Evolutionary conservation across 2,888 invertebrate species (phyloP).

Genomic region (Noctua fimbriata): DNA sequence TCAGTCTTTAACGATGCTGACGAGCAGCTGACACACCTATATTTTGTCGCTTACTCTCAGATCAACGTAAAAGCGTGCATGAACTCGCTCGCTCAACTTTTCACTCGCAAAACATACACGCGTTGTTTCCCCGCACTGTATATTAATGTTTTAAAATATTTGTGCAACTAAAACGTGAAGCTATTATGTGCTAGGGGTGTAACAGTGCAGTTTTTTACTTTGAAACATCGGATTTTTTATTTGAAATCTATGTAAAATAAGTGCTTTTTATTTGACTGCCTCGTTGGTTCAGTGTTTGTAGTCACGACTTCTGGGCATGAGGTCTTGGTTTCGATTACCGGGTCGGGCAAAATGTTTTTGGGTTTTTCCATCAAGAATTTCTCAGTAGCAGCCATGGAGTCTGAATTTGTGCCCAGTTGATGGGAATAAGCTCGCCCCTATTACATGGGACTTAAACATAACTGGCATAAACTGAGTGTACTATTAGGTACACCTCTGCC

Average conservation of each 20-base stretch:
- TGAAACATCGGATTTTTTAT: not conserved
- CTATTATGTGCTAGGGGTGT: constrained; percentile 24
- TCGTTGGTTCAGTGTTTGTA: not conserved
- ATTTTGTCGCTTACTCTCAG: constrained; percentile 43
- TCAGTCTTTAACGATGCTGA: constrained; percentile 39
- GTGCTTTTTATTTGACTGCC: not conserved
- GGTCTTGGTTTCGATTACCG: no score
- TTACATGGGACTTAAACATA: no score
- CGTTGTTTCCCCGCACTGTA: constrained; percentile 36
- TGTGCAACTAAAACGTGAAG: constrained; percentile 21
- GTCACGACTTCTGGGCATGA: no score
- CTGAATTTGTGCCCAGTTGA: no score
- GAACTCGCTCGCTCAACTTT: constrained; percentile 49
- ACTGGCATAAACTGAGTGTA: no score
- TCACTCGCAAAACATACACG: constrained; percentile 42
- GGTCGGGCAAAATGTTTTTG: no score
- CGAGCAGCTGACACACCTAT: constrained; percentile 45
- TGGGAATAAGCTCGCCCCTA: no score
- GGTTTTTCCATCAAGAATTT: no score
- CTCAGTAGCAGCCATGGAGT: no score
- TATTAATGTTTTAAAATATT: constrained; percentile 45
- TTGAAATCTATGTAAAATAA: not conserved
- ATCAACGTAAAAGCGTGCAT: constrained; percentile 49
- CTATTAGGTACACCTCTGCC: no score
- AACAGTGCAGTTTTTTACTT: not conserved